Conservation (phyloP, 2,797 vertebrate genomes). For the Sciurus carolinensis region DNA sequence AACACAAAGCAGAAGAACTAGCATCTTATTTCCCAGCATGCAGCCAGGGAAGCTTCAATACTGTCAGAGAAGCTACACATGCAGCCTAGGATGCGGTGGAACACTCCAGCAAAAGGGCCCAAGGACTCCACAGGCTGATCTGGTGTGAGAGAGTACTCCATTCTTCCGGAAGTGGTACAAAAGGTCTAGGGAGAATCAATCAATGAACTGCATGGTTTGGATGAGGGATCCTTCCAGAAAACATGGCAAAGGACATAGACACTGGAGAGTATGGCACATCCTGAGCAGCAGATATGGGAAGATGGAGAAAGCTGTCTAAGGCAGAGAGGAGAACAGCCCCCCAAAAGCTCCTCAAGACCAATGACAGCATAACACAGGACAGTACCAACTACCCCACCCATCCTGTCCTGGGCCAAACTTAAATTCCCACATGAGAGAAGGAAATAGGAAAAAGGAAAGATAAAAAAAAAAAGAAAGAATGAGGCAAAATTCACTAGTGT, state of each 20-base stretch:
- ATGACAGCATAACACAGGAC: neutral
- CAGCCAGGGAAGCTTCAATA: neutral
- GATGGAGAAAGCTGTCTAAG: neutral
- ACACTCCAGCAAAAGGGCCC: neutral
- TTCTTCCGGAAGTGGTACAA: too few relatives aligned
- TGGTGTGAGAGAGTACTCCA: neutral
- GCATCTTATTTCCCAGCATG: neutral
- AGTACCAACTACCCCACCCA: neutral
- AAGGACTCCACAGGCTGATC: neutral
- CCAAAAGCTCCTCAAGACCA: neutral
- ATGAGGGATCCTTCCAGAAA: neutral
- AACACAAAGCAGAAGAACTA: neutral
- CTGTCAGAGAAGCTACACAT: neutral
- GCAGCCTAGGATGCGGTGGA: neutral
- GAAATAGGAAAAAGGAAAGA: neutral
- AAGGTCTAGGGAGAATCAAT: neutral
- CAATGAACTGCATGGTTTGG: neutral
- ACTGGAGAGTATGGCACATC: neutral
- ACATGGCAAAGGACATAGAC: neutral
- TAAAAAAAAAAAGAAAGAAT: neutral
- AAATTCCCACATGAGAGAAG: neutral
- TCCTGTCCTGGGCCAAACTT: neutral
- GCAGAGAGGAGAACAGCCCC: neutral
- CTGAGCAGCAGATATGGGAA: neutral
- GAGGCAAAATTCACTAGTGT: conserved; percentile 1